phyloP scores from a whole-genome alignment of 1,140 invertebrate species.

The Sweltsa coloradensis region DNA sequence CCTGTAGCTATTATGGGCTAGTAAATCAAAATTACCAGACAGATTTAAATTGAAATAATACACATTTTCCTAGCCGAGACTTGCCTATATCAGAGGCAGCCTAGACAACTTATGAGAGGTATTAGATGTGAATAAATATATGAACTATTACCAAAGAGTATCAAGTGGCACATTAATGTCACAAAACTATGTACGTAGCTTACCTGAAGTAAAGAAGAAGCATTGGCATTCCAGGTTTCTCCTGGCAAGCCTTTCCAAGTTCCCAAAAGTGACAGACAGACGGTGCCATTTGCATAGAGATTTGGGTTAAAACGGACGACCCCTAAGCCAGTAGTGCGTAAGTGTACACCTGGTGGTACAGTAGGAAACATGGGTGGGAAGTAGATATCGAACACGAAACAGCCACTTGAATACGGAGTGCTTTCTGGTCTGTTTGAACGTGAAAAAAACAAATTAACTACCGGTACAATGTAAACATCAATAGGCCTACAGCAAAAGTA shows the following conservation, averaged over 20 bases:
- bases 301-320: conserved; percentile 51
- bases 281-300: conserved; percentile 48
- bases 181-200: no score
- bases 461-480: not conserved
- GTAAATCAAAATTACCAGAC: no score
- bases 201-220: conserved; percentile 46
- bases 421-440: conserved; percentile 32
- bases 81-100: no score
- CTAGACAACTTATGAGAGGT: no score
- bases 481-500: not conserved
- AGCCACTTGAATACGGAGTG: conserved; percentile 31
- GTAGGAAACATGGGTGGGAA: conserved; percentile 31
- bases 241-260: conserved; percentile 54
- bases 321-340: conserved; percentile 45
- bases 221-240: conserved; percentile 48
- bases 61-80: no score
- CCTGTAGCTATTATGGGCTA: no score
- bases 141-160: no score
- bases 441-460: conserved; percentile 32
- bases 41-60: no score
- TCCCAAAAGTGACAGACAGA: conserved; percentile 47
- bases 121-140: no score
- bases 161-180: no score
- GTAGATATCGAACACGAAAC: conserved; percentile 33
- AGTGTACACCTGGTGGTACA: conserved; percentile 33